Base-by-base conservation (phyloP, 64 coral and sea anemone species). In the Pachyseris speciosa region DNA sequence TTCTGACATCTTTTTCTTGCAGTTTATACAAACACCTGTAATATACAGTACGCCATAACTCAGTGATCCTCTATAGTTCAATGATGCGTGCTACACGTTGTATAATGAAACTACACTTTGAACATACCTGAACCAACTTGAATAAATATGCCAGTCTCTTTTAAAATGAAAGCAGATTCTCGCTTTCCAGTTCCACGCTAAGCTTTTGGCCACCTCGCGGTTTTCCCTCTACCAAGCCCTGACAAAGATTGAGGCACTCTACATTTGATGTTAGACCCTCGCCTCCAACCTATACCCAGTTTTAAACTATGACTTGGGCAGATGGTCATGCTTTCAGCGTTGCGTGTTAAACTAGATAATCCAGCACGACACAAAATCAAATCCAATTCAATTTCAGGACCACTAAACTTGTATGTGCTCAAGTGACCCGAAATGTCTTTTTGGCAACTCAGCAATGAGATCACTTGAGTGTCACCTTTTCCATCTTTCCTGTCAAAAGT, bases 231-330 rank as follows among this genome's bases (percentile, higher is more conserved):
- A 10, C 36, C 30, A 84, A 72, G 84, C 15, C 65, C 65, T 37
- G 65, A 87, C 12, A 87, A 52, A 51, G 67, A 38, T 41, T 48
- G 37, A 39, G 84, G 84, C 49, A 72, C 44, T 34, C 84, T 64
- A 67, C 80, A 84, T 60, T 41, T 84, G 20, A 55, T 84, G 44
- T 11, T 84, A 65, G 24, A 37, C 50, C 84, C 84, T 57, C 67
- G 44, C 33, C 84, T 87, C 84, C 84, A 87, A 38, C 84, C 84
- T 38, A 87, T 48, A 19, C 84, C 84, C 43, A 86, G 84, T 28
- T 51, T 91, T 22, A 78, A 91, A 28, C 76, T 27, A 84, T 74
- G 89, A 69, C 51, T 63, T 90, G 87, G 87, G 74, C 87, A 90
- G 33, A 90, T 90, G 29, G 80, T 84, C 36, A 84, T 39, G n/a